Conservation (phyloP, 92 coral and sea anemone genomes). For the Blastomussa wellsi region DNA sequence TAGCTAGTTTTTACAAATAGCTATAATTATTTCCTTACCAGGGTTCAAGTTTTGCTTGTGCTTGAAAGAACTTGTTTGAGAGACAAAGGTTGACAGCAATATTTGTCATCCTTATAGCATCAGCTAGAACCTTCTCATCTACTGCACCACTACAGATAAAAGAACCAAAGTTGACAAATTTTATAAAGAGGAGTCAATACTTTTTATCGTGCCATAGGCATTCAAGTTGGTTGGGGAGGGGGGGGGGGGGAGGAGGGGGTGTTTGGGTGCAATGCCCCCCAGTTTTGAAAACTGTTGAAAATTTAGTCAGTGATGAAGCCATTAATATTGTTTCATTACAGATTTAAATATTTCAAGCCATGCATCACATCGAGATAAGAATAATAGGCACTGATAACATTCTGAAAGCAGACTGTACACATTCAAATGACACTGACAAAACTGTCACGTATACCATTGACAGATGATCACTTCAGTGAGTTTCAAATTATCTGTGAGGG, state of each 20-base stretch:
- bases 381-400: neutral
- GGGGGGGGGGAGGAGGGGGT: too few relatives aligned
- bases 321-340: too few relatives aligned
- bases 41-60: constrained; percentile 93
- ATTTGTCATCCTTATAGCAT: constrained; percentile 93
- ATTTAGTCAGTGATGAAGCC: too few relatives aligned
- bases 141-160: constrained; percentile 19
- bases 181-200: too few relatives aligned
- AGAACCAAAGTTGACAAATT: too few relatives aligned
- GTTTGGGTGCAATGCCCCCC: too few relatives aligned
- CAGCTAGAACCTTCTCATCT: constrained; percentile 80
- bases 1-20: too few relatives aligned
- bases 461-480: neutral
- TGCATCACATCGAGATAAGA: too few relatives aligned
- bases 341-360: neutral
- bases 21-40: constrained; percentile 55
- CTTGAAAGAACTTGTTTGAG: constrained; percentile 87
- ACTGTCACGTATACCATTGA: neutral
- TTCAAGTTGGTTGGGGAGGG: too few relatives aligned
- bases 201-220: too few relatives aligned
- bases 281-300: too few relatives aligned
- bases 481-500: neutral
- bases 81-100: constrained; percentile 95
- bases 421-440: neutral
- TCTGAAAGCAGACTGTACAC: neutral